Conservation (phyloP, 2,113 vertebrate genomes). For the Cariama cristata region DNA sequence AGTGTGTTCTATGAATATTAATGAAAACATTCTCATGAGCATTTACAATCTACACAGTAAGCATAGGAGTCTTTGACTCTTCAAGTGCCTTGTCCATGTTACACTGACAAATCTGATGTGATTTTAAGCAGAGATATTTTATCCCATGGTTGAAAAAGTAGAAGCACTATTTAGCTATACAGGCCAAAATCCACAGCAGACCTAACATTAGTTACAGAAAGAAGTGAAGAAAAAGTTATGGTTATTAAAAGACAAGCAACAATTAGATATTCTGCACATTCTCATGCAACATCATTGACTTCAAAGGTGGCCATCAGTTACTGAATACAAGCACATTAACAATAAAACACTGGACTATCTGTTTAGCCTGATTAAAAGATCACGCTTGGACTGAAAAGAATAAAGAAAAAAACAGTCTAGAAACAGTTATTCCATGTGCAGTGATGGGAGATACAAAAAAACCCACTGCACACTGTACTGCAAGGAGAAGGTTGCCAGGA, state of each 20-base stretch:
- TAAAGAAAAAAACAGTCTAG: neutral
- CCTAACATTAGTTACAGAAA: neutral
- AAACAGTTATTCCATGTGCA: neutral
- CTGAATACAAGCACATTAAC: neutral
- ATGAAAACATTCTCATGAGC: conserved; percentile 1
- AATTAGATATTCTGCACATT: neutral
- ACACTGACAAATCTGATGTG: neutral
- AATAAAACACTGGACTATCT: neutral
- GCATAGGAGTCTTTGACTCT: neutral
- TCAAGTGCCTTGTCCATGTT: neutral
- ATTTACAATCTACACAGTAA: neutral
- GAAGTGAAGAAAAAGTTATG: neutral
- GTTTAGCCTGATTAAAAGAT: neutral
- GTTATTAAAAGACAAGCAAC: neutral
- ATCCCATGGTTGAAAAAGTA: neutral
- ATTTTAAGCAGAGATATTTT: neutral
- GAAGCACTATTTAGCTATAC: neutral
- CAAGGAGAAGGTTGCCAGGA: neutral
- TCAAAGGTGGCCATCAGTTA: neutral
- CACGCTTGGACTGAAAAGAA: neutral
- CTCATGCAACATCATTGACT: neutral
- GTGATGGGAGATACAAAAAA: neutral
- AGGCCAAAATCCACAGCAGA: neutral
- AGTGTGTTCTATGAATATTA: conserved; percentile 46
- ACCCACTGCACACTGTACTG: neutral